These are phyloP conservation scores for Phasianus colchicus DNA, from an alignment of 2,113 vertebrate genomes.

Conservation along the genomic window DNA sequence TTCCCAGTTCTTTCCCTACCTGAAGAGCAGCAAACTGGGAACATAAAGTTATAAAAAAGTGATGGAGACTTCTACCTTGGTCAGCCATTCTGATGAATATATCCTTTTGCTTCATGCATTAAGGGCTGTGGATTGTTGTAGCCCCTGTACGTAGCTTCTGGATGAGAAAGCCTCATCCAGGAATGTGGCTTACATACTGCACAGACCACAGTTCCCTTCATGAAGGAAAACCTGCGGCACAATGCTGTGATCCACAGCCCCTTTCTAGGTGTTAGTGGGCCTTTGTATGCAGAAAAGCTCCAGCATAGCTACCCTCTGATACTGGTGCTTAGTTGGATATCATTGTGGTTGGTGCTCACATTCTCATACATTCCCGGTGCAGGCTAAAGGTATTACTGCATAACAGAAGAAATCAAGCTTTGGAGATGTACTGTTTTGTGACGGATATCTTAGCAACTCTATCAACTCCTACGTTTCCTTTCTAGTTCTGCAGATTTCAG, in stretches of 20 bases:
- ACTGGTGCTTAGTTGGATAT: not conserved
- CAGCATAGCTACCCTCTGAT: rapidly evolving
- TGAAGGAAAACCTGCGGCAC: not conserved
- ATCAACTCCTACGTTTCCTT: rapidly evolving
- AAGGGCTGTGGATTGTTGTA: not conserved
- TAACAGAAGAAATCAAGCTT: rapidly evolving
- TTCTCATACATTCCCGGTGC: no score
- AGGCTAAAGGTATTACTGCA: not conserved
- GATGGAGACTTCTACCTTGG: not conserved
- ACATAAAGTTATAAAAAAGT: not conserved
- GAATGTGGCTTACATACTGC: not conserved
- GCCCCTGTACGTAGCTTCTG: rapidly evolving
- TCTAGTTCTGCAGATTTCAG: not conserved
- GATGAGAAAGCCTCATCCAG: not conserved
- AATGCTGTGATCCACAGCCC: no score
- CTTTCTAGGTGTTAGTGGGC: not conserved
- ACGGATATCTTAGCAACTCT: no score
- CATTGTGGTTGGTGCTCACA: not conserved
- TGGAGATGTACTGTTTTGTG: not conserved
- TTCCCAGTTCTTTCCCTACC: not conserved
- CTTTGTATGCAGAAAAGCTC: not conserved
- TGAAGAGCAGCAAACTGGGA: not conserved
- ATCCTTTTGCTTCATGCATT: not conserved
- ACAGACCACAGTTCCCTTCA: not conserved
- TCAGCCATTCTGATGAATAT: not conserved